Percentiles rank a stretch among this genome's conserved stretches.
Evolutionary conservation across 2,797 vertebrate genomes (phyloP).

Genomic region (Psittacula derbiana): DNA sequence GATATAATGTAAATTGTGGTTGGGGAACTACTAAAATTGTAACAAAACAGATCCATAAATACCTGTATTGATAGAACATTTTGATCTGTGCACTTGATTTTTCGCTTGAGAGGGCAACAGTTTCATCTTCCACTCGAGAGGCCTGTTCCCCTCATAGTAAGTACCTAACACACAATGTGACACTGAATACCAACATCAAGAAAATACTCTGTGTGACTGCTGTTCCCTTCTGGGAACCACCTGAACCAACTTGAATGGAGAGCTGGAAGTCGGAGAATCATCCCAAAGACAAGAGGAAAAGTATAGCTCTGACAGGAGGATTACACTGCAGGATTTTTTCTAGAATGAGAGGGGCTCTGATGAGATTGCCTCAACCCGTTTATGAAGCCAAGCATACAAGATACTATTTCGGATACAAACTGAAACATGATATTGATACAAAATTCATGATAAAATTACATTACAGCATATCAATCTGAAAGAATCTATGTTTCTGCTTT

Average conservation of each 20-base stretch:
- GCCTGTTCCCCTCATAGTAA: not conserved
- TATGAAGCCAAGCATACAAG: not conserved
- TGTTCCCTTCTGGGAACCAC: not conserved
- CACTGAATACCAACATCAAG: not conserved
- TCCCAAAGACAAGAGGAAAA: not conserved
- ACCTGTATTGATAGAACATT: not conserved
- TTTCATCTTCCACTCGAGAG: not conserved
- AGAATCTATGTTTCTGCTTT: not conserved
- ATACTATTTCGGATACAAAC: not conserved
- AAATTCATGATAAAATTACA: slow-evolving; percentile 6
- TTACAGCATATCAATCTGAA: not conserved
- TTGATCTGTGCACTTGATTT: not conserved
- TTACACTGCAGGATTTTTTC: not conserved
- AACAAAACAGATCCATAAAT: not conserved
- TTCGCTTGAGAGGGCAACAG: not conserved
- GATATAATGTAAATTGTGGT: not conserved
- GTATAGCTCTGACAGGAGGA: not conserved
- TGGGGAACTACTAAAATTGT: not conserved
- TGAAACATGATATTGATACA: not conserved
- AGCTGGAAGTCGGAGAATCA: not conserved
- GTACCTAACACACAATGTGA: not conserved
- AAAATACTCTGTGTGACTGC: not conserved
- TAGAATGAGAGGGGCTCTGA: not conserved
- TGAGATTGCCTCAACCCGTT: not conserved
- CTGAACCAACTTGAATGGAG: not conserved